Conservation (phyloP, 2,113 vertebrate genomes). For the Centrocercus urophasianus region DNA sequence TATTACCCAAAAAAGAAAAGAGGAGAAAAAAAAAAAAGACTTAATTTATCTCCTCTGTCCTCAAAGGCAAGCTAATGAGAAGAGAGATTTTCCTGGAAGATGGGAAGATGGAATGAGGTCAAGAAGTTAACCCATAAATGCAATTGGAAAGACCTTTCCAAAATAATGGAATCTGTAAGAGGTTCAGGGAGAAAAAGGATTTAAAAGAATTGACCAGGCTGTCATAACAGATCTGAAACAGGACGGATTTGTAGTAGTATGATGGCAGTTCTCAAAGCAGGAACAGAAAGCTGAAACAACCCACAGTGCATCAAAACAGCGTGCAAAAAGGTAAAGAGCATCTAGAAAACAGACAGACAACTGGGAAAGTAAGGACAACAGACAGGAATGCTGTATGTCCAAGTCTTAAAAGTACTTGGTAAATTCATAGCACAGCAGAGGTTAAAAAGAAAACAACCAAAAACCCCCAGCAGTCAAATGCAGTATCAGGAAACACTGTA, state of each 20-base stretch:
- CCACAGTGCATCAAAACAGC: not conserved
- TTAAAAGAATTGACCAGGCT: not conserved
- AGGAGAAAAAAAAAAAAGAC: not conserved
- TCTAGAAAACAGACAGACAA: not conserved
- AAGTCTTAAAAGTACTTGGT: not conserved
- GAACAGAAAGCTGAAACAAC: not conserved
- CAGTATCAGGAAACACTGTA: not conserved
- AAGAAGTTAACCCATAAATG: slow-evolving; percentile 22
- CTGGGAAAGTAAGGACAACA: not conserved
- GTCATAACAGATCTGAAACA: not conserved
- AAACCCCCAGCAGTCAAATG: not conserved
- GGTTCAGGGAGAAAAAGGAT: not conserved
- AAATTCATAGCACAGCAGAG: not conserved
- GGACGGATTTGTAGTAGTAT: not conserved
- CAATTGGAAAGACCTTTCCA: slow-evolving; percentile 1
- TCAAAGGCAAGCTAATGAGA: slow-evolving; percentile 26
- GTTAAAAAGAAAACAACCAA: not conserved
- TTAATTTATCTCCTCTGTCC: slow-evolving; percentile 38
- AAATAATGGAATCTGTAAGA: not conserved
- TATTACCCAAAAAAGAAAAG: slow-evolving; percentile 2
- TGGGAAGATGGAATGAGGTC: slow-evolving; percentile 49
- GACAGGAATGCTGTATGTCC: not conserved
- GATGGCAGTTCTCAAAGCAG: not conserved
- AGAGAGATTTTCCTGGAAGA: slow-evolving; percentile 15
- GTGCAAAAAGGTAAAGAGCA: not conserved